Evolutionary conservation across 2,888 invertebrate species (phyloP).

Genomic region (Teinopalpus imperialis): DNA sequence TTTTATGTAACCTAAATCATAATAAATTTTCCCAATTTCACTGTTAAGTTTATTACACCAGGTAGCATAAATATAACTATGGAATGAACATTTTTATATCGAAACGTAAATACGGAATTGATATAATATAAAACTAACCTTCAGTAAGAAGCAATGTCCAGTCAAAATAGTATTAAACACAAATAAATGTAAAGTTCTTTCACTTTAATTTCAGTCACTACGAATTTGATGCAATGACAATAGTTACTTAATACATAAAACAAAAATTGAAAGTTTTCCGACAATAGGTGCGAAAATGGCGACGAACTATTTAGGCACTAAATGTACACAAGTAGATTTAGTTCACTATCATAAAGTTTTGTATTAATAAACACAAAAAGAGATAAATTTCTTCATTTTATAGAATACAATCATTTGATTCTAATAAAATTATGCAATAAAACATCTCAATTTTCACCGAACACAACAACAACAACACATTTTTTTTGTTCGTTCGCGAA

Average conservation of each 20-base stretch:
- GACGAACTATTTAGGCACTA: constrained; percentile 36
- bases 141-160: constrained; percentile 43
- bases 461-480: constrained; percentile 30
- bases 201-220: constrained; percentile 24
- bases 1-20: too few species aligned
- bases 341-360: constrained; percentile 13
- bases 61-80: too few species aligned
- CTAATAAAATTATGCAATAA: constrained; percentile 7
- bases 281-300: constrained; percentile 51
- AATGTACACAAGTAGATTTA: constrained; percentile 22
- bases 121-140: constrained; percentile 34
- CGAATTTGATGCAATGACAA: constrained; percentile 4
- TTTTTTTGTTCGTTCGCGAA: constrained; percentile 26
- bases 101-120: too few species aligned
- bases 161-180: constrained; percentile 36
- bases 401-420: constrained; percentile 5
- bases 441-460: constrained; percentile 22
- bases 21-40: too few species aligned
- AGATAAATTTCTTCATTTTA: constrained; percentile 6
- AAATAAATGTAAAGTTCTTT: constrained; percentile 7
- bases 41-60: too few species aligned
- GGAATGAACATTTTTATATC: too few species aligned
- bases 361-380: background rate
- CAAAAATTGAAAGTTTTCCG: constrained; percentile 31
- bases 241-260: constrained; percentile 16